A percentile compares a stretch with the other conserved stretches of the same genome.
Evolutionary conservation across 2,113 vertebrate genomes (phyloP).

Genomic region (Gambusia affinis): DNA sequence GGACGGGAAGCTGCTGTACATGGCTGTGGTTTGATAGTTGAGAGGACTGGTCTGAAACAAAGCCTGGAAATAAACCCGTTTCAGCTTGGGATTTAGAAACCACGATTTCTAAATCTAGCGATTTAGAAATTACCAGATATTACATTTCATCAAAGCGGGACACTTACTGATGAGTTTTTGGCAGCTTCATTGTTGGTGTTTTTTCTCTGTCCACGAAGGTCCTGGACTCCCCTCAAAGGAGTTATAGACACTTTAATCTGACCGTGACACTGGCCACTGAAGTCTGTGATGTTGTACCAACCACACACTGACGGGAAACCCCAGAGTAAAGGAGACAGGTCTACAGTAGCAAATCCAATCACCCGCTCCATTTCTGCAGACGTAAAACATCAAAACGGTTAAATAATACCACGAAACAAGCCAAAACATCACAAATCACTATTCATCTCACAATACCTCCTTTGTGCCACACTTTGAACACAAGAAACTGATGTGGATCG

Average conservation of each 20-base stretch:
- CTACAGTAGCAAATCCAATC: slow-evolving; percentile 92
- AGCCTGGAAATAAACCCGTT: slow-evolving; percentile 48
- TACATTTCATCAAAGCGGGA: neutral
- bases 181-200: slow-evolving; percentile 55
- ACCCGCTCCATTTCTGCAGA: slow-evolving; percentile 87
- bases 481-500: slow-evolving; percentile 89
- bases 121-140: neutral
- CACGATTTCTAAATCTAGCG: neutral
- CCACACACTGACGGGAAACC: slow-evolving; percentile 93
- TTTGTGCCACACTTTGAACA: slow-evolving; percentile 99
- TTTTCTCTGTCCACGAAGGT: slow-evolving; percentile 82
- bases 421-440: neutral
- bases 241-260: slow-evolving; percentile 94
- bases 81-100: no score
- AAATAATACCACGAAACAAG: neutral
- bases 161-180: slow-evolving; percentile 64
- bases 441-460: slow-evolving; percentile 79
- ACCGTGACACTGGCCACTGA: slow-evolving; percentile 91
- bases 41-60: slow-evolving; percentile 53
- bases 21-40: slow-evolving; percentile 76
- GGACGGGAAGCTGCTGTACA: slow-evolving; percentile 75
- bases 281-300: slow-evolving; percentile 96
- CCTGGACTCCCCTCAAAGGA: slow-evolving; percentile 81
- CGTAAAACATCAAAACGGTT: slow-evolving; percentile 9
- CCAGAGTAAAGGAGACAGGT: slow-evolving; percentile 91